Evolutionary conservation across 2,797 vertebrate species (phyloP).

Genomic region (Smutsia gigantea): DNA sequence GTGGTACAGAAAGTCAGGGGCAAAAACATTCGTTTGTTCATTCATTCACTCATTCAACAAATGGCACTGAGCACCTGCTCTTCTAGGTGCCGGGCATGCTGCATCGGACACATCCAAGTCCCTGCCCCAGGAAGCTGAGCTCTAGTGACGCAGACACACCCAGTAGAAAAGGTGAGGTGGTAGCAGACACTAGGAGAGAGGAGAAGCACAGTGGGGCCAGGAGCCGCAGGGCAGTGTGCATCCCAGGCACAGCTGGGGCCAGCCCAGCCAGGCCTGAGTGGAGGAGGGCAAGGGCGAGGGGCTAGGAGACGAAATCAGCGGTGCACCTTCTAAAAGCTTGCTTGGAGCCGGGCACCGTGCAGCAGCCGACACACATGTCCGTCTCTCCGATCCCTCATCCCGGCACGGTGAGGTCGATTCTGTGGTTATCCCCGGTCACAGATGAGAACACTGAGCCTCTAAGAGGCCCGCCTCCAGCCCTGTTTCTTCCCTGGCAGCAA

Average conservation of each 20-base stretch:
- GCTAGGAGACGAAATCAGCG: accelerated
- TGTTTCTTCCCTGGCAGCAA: background rate
- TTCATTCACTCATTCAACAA: background rate
- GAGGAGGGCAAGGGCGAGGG: background rate
- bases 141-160: accelerated
- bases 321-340: background rate
- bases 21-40: background rate
- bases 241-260: background rate
- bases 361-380: accelerated
- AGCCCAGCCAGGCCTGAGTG: too few species aligned
- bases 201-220: background rate
- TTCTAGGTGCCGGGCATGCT: background rate
- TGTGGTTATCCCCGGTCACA: background rate
- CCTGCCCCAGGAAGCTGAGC: background rate
- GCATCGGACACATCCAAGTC: background rate
- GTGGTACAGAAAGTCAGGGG: background rate
- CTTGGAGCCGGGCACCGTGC: accelerated
- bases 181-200: background rate
- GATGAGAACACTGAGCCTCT: background rate
- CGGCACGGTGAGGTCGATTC: accelerated
- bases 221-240: accelerated
- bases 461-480: background rate
- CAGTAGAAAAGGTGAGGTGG: background rate
- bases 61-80: accelerated
- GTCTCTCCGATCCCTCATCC: background rate